Evolutionary conservation across 2,888 invertebrate species (phyloP).

Genomic region (Cyclophora punctaria): DNA sequence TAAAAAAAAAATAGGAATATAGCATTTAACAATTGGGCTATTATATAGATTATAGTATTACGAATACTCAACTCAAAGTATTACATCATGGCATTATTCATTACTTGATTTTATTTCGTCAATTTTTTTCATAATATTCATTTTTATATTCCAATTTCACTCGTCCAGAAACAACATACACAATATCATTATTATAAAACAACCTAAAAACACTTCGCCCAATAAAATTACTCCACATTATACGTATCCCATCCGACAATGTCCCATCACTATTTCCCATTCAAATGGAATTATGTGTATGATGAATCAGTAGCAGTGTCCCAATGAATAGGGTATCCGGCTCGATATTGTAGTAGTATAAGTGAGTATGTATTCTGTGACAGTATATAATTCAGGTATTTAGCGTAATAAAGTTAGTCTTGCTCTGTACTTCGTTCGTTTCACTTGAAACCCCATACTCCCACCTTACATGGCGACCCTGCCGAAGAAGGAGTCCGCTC

Average conservation of each 20-base stretch:
- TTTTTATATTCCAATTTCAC: background rate
- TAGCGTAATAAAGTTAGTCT: too few species aligned
- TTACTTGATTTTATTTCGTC: background rate
- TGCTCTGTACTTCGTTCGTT: too few species aligned
- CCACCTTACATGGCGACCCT: too few species aligned
- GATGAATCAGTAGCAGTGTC: slow-evolving; percentile 10
- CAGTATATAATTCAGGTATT: too few species aligned
- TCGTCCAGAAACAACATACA: background rate
- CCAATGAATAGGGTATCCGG: slow-evolving; percentile 7
- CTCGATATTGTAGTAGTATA: too few species aligned
- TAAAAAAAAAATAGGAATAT: too few species aligned
- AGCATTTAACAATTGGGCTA: too few species aligned
- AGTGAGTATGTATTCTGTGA: too few species aligned
- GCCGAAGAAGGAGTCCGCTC: too few species aligned
- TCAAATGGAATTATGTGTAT: slow-evolving; percentile 10
- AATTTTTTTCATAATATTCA: background rate
- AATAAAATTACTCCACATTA: background rate
- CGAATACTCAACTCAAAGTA: background rate
- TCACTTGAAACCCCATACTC: too few species aligned
- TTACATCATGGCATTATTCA: background rate
- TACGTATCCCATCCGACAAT: background rate
- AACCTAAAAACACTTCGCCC: background rate
- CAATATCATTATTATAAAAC: background rate
- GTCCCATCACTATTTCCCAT: slow-evolving; percentile 9
- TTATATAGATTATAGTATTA: too few species aligned